Evolutionary conservation across 2,797 vertebrate genomes (phyloP).

Genomic region (Gambelia wislizenii): DNA sequence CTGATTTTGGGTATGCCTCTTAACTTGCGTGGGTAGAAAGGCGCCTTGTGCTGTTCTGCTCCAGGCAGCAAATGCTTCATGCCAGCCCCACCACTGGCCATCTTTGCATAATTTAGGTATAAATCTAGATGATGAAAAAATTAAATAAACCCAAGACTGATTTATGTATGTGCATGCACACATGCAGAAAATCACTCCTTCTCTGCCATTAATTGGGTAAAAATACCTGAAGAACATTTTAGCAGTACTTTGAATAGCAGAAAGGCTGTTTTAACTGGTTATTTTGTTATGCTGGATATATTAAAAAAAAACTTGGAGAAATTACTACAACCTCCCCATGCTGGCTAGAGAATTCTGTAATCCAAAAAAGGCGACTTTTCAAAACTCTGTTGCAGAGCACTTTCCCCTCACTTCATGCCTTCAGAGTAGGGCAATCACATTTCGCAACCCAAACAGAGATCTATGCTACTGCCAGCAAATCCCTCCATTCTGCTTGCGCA

Average conservation of each 20-base stretch:
- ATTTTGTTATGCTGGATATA: too few relatives aligned
- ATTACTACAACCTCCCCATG: too few relatives aligned
- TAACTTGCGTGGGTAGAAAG: too few relatives aligned
- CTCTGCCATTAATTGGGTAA: too few relatives aligned
- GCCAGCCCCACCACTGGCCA: neutral
- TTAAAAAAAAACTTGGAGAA: too few relatives aligned
- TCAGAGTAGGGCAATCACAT: neutral
- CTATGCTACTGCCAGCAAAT: neutral
- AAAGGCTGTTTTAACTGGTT: neutral
- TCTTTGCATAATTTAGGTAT: neutral
- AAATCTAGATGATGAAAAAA: neutral
- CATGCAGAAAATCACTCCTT: too few relatives aligned
- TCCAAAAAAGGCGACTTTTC: too few relatives aligned
- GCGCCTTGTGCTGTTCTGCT: too few relatives aligned
- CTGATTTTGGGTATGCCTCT: too few relatives aligned
- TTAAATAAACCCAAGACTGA: neutral
- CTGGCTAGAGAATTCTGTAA: too few relatives aligned
- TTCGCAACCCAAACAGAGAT: neutral
- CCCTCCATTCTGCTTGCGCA: neutral
- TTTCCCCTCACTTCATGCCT: neutral
- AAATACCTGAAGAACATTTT: too few relatives aligned
- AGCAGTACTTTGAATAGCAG: neutral
- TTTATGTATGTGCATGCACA: neutral
- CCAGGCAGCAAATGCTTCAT: too few relatives aligned
- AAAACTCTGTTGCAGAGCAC: neutral